Percentiles rank a stretch among this genome's conserved stretches.
Conservation (phyloP, 2,888 invertebrate genomes). For the Conistra vaccinii region DNA sequence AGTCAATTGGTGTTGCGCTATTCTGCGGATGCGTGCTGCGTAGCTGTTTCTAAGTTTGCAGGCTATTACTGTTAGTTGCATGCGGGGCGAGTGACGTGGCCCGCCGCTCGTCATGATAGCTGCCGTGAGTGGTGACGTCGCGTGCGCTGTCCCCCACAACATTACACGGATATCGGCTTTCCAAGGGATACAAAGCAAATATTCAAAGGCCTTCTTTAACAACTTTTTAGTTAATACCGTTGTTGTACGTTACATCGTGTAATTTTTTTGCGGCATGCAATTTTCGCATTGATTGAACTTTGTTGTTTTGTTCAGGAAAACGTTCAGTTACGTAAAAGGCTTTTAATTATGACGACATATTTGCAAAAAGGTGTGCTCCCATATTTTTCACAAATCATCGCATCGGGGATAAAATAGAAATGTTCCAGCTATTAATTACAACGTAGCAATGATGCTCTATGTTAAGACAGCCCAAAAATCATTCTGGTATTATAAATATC, state of each 20-base stretch:
- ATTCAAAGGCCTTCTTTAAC: conserved; percentile 71
- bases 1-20: conserved; percentile 79
- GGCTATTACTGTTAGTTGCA: conserved; percentile 60
- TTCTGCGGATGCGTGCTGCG: conserved; percentile 68
- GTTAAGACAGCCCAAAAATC: neutral
- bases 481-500: conserved; percentile 15
- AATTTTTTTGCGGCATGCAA: conserved; percentile 14
- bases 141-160: conserved; percentile 79
- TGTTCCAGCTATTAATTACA: neutral
- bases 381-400: too few relatives aligned
- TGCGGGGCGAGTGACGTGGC: conserved; percentile 64
- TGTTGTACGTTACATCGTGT: conserved; percentile 7
- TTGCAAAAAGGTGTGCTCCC: too few relatives aligned
- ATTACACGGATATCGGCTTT: conserved; percentile 82
- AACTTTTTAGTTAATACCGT: conserved; percentile 33
- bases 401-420: neutral
- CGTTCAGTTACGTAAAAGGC: too few relatives aligned
- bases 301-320: too few relatives aligned
- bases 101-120: conserved; percentile 64
- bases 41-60: conserved; percentile 57
- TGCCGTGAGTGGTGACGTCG: conserved; percentile 81
- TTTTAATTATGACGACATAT: too few relatives aligned
- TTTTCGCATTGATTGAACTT: conserved; percentile 8
- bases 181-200: conserved; percentile 77
- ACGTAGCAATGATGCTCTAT: too few relatives aligned